Base-by-base conservation (phyloP, 2,113 vertebrate species). In the Mastomys natalensis region DNA sequence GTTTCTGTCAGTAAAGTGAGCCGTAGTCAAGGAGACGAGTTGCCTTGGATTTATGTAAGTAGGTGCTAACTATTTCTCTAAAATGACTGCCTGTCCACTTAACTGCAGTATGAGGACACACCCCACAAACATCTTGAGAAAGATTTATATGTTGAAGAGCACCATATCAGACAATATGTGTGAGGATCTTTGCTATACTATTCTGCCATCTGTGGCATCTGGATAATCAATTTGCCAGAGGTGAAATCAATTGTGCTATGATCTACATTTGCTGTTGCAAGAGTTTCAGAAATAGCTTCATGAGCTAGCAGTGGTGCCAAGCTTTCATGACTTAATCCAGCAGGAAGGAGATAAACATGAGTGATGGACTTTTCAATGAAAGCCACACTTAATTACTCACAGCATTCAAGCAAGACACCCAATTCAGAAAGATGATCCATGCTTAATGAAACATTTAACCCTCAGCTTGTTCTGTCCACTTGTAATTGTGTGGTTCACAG, bases 381-480 rank as follows among this genome's bases (percentile, higher is more conserved):
- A 97, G 48, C 11, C 93, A 96, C 87, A 89, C 40, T 96, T 96
- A 93, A 95, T 95, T 96, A 96, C 68, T 90, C 51, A 82, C 87
- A 34, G 31, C 51, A 77, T 40, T 97, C 60, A 95, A 85, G 72
- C 70, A 90, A 66, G 9, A n/a, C 1, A 45, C 62, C 21, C 10
- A 87, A 45, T 78, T 96, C 81, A 91, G 82, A 93, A 94, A n/a
- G 45, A 88, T 92, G 74, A 84, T 51, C 40, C 66, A 95, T 66
- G 70, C 72, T 87, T 87, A 90, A 29, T 53, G 37, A 62, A 95
- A 51, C 68, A 74, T 51, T 92, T 81, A 55, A 9, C 55, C 3
- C 4, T 40, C 68, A 45, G 93, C 58, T 94, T 92, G 43, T 87
- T 88, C 24, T 90, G 91, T 85, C 85, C 85, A 92, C 29, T 91